A percentile compares a stretch with the other conserved stretches of the same genome.
These are phyloP conservation scores for Pecten maximus DNA, from an alignment of 2,888 invertebrate species.

Conservation along the genomic window DNA sequence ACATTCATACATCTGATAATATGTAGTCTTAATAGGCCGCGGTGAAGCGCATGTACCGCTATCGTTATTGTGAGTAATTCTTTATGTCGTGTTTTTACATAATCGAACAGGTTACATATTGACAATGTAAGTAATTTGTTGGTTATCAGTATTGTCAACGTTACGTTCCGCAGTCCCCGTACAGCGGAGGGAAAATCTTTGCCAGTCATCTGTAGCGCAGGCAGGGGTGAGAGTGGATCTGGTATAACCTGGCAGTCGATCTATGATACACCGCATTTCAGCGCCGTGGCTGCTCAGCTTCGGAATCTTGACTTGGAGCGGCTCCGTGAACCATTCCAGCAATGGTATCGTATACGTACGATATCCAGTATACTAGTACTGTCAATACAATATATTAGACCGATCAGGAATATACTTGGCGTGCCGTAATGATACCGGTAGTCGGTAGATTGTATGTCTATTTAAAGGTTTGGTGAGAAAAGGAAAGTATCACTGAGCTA, in stretches of 20 bases:
- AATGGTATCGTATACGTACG: not conserved
- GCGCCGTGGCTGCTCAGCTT: slow-evolving; percentile 17
- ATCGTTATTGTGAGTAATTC: not conserved
- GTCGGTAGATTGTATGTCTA: not conserved
- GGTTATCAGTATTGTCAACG: slow-evolving; percentile 3
- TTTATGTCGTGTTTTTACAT: not conserved
- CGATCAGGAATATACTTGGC: not conserved
- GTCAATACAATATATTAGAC: not conserved
- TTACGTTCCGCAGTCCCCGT: not conserved
- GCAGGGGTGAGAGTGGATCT: not conserved
- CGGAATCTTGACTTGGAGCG: slow-evolving; percentile 24
- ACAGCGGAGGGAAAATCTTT: not conserved
- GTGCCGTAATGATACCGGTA: not conserved
- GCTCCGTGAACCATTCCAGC: not conserved
- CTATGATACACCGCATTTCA: slow-evolving; percentile 27
- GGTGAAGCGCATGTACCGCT: not conserved
- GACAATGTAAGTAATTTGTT: slow-evolving; percentile 29
- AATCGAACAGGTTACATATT: slow-evolving; percentile 1
- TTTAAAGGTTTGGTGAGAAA: slow-evolving; percentile 19
- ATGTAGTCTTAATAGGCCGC: not conserved
- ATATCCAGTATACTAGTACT: not conserved
- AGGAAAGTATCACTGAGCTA: slow-evolving; percentile 16
- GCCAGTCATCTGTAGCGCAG: not conserved
- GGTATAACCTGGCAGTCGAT: not conserved
- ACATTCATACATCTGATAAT: slow-evolving; percentile 15